These are phyloP conservation scores for Blera fallax DNA, from an alignment of 2,888 invertebrate genomes.

Conservation along the genomic window DNA sequence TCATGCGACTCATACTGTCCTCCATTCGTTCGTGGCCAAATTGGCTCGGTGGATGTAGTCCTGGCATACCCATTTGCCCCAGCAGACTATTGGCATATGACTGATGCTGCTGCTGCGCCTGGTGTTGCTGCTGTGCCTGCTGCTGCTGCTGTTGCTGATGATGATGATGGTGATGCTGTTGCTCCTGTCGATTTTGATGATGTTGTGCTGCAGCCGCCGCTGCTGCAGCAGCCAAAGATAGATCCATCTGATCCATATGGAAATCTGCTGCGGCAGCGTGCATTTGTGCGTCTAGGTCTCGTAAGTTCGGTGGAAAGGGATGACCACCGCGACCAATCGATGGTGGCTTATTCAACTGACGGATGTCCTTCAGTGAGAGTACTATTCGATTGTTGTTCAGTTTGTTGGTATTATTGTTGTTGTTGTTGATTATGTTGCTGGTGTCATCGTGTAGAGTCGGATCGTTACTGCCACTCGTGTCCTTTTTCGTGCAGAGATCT, in stretches of 20 bases:
- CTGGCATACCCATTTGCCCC: conserved; percentile 79
- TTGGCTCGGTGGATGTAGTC: conserved; percentile 75
- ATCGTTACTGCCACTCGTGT: conserved; percentile 72
- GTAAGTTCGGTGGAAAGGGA: conserved; percentile 76
- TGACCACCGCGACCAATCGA: conserved; percentile 75
- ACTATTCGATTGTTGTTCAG: conserved; percentile 81
- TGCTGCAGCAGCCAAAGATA: conserved; percentile 81
- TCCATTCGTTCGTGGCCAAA: conserved; percentile 80
- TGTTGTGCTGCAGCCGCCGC: conserved; percentile 79
- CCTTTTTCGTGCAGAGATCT: conserved; percentile 80
- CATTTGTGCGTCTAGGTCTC: conserved; percentile 79
- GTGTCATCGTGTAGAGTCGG: conserved; percentile 73
- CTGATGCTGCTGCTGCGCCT: conserved; percentile 77
- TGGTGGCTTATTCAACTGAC: conserved; percentile 80
- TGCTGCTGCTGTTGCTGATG: conserved; percentile 70
- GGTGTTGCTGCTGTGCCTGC: conserved; percentile 74
- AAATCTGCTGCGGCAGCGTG: conserved; percentile 80
- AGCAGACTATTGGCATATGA: conserved; percentile 79
- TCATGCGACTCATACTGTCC: conserved; percentile 80
- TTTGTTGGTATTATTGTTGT: conserved; percentile 78
- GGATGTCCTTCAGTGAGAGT: conserved; percentile 81
- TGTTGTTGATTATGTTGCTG: conserved; percentile 76
- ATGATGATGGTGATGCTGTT: conserved; percentile 61
- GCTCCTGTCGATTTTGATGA: conserved; percentile 67
- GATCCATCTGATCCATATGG: conserved; percentile 82